Percentiles rank a stretch among this genome's conserved stretches.
phyloP scores from a whole-genome alignment of 1,140 invertebrate species.

The Eueides isabella region DNA sequence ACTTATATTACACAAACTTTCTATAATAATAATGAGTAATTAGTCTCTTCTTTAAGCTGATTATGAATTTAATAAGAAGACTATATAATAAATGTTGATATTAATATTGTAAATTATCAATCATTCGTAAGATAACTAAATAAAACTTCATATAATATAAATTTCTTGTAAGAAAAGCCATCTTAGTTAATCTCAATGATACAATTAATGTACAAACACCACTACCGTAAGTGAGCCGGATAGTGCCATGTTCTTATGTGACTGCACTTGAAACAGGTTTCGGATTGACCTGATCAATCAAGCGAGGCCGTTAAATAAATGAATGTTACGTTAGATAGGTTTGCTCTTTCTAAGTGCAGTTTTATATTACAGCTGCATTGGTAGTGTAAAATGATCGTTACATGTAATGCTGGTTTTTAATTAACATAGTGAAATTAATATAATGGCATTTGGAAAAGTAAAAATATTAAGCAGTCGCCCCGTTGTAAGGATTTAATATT shows the following conservation, averaged over 20 bases:
- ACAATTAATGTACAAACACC: neutral
- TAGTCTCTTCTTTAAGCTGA: neutral
- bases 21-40: no score
- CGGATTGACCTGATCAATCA: conserved; percentile 11
- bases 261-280: conserved; percentile 10
- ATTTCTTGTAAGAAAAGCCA: no score
- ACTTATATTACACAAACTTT: no score
- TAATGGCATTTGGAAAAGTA: neutral
- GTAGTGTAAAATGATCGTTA: neutral
- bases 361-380: neutral
- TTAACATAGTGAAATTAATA: neutral
- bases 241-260: conserved; percentile 8
- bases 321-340: neutral
- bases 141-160: neutral
- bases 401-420: neutral
- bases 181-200: neutral
- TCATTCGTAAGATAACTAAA: neutral
- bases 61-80: neutral
- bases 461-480: neutral
- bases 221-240: neutral
- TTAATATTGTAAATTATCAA: neutral
- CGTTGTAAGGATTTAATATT: no score
- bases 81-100: neutral
- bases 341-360: neutral
- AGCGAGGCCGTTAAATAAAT: conserved; percentile 5